A percentile compares a stretch with the other conserved stretches of the same genome.
Evolutionary conservation across 2,113 vertebrate genomes (phyloP).

Genomic region (Coracopsis vasa): DNA sequence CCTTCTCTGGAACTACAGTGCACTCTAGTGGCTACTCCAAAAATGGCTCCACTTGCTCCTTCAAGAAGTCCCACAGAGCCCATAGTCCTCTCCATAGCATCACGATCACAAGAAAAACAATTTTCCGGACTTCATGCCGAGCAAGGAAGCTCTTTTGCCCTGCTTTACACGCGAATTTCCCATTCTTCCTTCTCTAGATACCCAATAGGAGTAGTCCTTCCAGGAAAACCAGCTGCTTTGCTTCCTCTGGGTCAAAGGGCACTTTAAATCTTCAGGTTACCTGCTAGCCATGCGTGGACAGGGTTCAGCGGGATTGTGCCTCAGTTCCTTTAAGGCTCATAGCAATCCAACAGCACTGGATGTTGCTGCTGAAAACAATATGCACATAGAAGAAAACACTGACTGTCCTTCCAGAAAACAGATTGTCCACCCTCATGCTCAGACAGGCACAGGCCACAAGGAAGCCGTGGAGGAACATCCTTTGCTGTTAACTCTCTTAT

Average conservation of each 20-base stretch:
- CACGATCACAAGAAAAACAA: not conserved
- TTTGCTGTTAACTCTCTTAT: not conserved
- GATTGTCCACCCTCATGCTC: not conserved
- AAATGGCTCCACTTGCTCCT: not conserved
- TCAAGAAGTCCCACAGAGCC: not conserved
- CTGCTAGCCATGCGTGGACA: not conserved
- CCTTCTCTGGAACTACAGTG: not conserved
- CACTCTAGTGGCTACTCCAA: not conserved
- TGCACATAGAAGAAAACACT: not conserved
- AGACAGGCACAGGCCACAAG: not conserved
- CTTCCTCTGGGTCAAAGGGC: not conserved
- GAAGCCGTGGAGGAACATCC: not conserved
- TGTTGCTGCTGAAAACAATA: not conserved
- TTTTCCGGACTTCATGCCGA: not conserved
- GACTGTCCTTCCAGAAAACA: not conserved
- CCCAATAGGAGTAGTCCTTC: not conserved
- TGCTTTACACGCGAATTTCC: not conserved
- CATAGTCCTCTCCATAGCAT: too few relatives aligned
- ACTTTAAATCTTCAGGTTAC: not conserved
- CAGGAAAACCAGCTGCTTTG: not conserved
- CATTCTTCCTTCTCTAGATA: not conserved
- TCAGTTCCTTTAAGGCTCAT: not conserved
- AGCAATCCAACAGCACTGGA: not conserved
- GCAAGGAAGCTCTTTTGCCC: not conserved
- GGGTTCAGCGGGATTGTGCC: not conserved